A percentile compares a stretch with the other conserved stretches of the same genome.
Evolutionary conservation across 1,140 invertebrate species (phyloP).

Genomic region (Brevipalpus yothersi): DNA sequence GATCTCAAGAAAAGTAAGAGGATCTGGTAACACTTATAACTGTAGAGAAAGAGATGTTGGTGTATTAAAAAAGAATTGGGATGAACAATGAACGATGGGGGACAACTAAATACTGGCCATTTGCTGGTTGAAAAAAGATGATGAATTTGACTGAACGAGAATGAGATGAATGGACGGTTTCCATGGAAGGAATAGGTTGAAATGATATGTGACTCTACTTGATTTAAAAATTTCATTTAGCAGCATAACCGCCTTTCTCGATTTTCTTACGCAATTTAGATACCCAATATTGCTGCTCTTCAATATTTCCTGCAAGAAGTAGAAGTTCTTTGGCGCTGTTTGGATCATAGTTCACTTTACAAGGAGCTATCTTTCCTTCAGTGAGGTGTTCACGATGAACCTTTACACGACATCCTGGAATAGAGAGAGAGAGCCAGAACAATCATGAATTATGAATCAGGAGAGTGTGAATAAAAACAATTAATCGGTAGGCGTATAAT

Average conservation of each 20-base stretch:
- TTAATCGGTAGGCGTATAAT: not conserved
- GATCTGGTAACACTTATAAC: not conserved
- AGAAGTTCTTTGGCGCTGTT: slow-evolving; percentile 74
- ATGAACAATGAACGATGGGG: not conserved
- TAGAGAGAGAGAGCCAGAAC: not conserved
- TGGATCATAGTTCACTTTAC: slow-evolving; percentile 72
- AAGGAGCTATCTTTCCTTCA: slow-evolving; percentile 43
- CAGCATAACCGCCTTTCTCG: slow-evolving; percentile 75
- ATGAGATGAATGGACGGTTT: not conserved
- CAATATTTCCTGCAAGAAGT: slow-evolving; percentile 48
- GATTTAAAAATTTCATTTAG: slow-evolving; percentile 18
- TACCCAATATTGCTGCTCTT: slow-evolving; percentile 83
- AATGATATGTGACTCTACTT: not conserved
- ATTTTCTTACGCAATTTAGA: slow-evolving; percentile 66
- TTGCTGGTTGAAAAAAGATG: not conserved
- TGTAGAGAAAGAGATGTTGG: not conserved
- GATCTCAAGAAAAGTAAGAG: not conserved
- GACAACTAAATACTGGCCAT: not conserved
- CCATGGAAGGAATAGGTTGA: not conserved
- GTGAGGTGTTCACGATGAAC: slow-evolving; percentile 82
- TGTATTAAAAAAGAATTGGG: not conserved
- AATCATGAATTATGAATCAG: no score
- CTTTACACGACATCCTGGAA: slow-evolving; percentile 71
- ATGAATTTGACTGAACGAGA: not conserved
- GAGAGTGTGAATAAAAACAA: not conserved